Base-by-base conservation (phyloP, 1,140 invertebrate species). In the Drosophila asahinai region DNA sequence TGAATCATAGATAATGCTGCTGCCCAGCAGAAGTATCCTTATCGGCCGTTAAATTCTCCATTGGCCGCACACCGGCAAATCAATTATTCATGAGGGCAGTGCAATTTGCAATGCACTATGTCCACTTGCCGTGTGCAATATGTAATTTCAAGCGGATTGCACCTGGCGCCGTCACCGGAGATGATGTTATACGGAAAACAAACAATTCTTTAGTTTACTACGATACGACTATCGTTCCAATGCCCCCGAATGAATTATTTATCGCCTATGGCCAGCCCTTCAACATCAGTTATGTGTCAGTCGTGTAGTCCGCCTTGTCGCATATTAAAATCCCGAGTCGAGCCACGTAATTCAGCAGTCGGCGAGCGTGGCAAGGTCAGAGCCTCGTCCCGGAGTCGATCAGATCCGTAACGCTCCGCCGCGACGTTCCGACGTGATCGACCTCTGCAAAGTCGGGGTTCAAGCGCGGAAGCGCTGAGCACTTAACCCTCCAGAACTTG, bases 161-260 rank as follows among this genome's bases (percentile, higher is more conserved):
- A 27, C 48, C 30, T 17, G 62, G 48, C 63, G 48, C 67, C 63
- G 49, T 17, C 49, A 71, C 8, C 12, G 25, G 63, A 47, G 40
- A 48, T 57, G 43, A 49, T 48, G 43, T 17, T 25, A 71, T 55
- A 48, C 67, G 67, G 67, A 68, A 71, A 71, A 68, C 64, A 81
- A 68, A 76, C 48, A 70, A 65, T 81, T 81, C 58, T 64, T 71
- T 54, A 11, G 19, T 30, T 68, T 59, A 43, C 48, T 52, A 43
- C 62, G 48, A 36, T 55, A 38, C 52, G 33, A 19, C 30, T 42
- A 42, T 48, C 58, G 40, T 33, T 66, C 27, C 33, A 52, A 43
- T 51, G 33, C 25, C 47, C 61, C 52, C 52, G 60, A 82, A 83
- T 82, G 62, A 82, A 82, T 82, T 83, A 81, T 82, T 82, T 72